Conservation (phyloP, 2,888 invertebrate genomes). For the Rhagonycha lutea region DNA sequence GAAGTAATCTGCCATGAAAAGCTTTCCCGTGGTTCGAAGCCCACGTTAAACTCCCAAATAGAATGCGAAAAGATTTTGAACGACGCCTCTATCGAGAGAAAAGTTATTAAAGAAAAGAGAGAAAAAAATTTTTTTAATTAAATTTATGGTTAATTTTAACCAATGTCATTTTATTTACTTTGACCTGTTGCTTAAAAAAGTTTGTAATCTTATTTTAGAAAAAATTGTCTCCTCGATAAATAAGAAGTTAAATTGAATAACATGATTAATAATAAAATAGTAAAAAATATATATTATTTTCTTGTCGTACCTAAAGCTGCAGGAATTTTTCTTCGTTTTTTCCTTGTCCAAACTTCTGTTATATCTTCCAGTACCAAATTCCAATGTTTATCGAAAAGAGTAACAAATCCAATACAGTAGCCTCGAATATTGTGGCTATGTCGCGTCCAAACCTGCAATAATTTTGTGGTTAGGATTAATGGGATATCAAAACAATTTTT, state of each 20-base stretch:
- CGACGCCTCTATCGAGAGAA: too few species aligned
- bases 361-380: constrained; percentile 86
- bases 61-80: too few species aligned
- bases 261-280: too few species aligned
- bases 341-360: constrained; percentile 77
- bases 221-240: too few species aligned
- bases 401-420: constrained; percentile 74
- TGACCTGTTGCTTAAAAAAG: neutral
- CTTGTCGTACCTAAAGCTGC: constrained; percentile 59
- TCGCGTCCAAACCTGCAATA: constrained; percentile 72
- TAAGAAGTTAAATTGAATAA: too few species aligned
- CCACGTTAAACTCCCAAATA: too few species aligned
- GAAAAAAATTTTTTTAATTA: neutral
- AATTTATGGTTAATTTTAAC: neutral
- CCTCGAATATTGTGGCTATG: constrained; percentile 75
- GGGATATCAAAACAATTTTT: neutral
- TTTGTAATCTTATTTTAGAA: neutral
- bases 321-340: constrained; percentile 64
- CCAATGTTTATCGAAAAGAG: constrained; percentile 93
- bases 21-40: too few species aligned
- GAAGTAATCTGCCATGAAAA: too few species aligned
- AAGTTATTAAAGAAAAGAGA: too few species aligned
- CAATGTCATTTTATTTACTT: neutral
- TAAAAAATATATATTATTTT: too few species aligned
- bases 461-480: neutral